These are phyloP conservation scores for Rhabditoides inermis DNA, from an alignment of 2,888 invertebrate species.

Conservation along the genomic window DNA sequence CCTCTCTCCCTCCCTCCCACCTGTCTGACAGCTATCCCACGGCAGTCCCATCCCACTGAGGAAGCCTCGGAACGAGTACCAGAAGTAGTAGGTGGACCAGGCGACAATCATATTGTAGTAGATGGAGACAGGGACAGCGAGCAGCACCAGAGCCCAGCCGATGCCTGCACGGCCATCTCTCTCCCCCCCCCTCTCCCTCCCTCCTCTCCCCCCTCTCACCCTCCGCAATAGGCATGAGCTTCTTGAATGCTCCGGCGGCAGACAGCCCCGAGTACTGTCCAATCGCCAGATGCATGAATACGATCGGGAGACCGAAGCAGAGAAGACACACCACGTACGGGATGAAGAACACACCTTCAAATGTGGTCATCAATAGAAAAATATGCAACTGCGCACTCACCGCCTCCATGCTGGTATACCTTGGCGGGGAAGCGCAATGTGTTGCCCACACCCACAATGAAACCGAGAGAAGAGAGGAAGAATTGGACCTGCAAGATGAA, in stretches of 20 bases:
- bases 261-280: constrained; percentile 47
- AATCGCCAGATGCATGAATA: constrained; percentile 43
- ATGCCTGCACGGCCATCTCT: constrained; percentile 38
- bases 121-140: constrained; percentile 46
- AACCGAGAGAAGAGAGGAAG: constrained; percentile 46
- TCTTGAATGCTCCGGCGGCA: constrained; percentile 37
- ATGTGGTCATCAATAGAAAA: not conserved
- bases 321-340: constrained; percentile 42
- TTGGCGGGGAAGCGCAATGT: constrained; percentile 47
- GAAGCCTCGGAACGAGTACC: constrained; percentile 37
- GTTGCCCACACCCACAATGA: constrained; percentile 49
- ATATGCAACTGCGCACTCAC: not conserved
- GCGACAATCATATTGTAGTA: constrained; percentile 48
- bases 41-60: constrained; percentile 22
- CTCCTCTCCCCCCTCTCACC: constrained; percentile 12
- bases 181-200: not conserved
- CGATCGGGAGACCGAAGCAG: constrained; percentile 48
- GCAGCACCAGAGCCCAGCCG: constrained; percentile 49
- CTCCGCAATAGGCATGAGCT: constrained; percentile 46
- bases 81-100: constrained; percentile 47
- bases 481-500: constrained; percentile 46
- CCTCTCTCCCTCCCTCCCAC: constrained; percentile 7
- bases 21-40: constrained; percentile 35
- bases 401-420: constrained; percentile 43
- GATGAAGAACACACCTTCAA: constrained; percentile 41